Base-by-base conservation (phyloP, 1,140 invertebrate species). In the Drosophila prosaltans region DNA sequence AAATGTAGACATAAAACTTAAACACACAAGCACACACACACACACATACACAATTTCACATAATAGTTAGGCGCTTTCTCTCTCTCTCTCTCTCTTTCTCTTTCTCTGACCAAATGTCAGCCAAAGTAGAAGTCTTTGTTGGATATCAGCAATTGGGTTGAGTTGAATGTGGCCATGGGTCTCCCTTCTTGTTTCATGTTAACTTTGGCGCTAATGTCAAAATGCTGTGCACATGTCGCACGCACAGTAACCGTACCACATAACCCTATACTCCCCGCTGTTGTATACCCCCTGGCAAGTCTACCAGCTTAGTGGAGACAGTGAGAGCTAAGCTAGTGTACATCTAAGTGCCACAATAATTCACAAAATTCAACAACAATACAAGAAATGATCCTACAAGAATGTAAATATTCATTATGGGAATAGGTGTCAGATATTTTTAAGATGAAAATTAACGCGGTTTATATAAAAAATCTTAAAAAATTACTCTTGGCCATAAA, bases 1-100 rank as follows among this genome's bases (percentile, higher is more conserved):
- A 78, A 71, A 86, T 86, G 75, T 88, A 82, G 83, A 88, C 83
- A 86, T 86, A 80, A 82, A 86, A 88, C 83, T 82, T 82, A 76
- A 86, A 82, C 66, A 85, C 74, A 76, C 78, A 80, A n/a, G n/a
- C 16, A 43, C 61, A 48, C 60, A 45, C 5, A n/a, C 16, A 16
- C 16, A 16, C 16, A 16, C 16, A 30, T 30, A 32, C n/a, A 51
- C 40, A 32, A 28, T 8, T 45, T n/a, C 40, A 54, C 26, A 8
- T 5, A 41, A 26, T 45, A 59, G 64, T 60, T 57, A 36, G 3
- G 6, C 32, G 16, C 8, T 48, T 6, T 51, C 45, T 48, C 16
- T 6, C 45, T 48, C 45, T 51, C 45, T 36, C 32, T 36, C 32
- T 7, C 3, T 48, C 21, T 51, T 2, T 51, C 21, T 48, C 16